These are phyloP conservation scores for Phymastichus coffea DNA, from an alignment of 1,140 invertebrate genomes.

Conservation along the genomic window DNA sequence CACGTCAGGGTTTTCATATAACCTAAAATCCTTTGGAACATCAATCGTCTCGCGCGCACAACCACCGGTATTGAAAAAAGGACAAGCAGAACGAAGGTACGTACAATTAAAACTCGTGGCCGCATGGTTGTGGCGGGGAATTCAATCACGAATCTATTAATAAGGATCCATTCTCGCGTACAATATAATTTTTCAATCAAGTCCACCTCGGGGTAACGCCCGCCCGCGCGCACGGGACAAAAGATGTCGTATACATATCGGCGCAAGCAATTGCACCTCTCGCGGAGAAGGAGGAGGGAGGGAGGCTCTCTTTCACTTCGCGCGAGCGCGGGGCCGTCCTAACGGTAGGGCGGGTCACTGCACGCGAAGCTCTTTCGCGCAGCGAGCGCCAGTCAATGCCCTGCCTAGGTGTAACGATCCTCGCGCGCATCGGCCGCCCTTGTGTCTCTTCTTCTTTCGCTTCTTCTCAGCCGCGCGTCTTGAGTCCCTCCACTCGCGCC, in stretches of 20 bases:
- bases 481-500: not conserved
- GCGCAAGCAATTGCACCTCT: too few relatives aligned
- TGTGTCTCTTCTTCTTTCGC: not conserved
- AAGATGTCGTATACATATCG: too few relatives aligned
- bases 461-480: not conserved
- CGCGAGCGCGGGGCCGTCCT: slow-evolving; percentile 52
- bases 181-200: too few relatives aligned
- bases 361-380: slow-evolving; percentile 41
- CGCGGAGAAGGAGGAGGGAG: slow-evolving; percentile 27
- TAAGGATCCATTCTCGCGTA: too few relatives aligned
- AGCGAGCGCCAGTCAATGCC: slow-evolving; percentile 46
- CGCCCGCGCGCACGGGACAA: too few relatives aligned
- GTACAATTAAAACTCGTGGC: too few relatives aligned
- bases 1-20: too few relatives aligned
- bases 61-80: too few relatives aligned
- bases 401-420: slow-evolving; percentile 35
- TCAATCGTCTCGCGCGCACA: too few relatives aligned
- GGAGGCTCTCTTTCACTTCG: slow-evolving; percentile 24
- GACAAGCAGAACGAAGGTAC: too few relatives aligned
- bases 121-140: not conserved
- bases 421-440: not conserved
- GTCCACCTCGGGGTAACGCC: too few relatives aligned
- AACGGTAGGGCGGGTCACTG: slow-evolving; percentile 60
- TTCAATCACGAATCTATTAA: not conserved
- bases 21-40: too few relatives aligned